Evolutionary conservation across 2,113 vertebrate genomes (phyloP).

Genomic region (Condylura cristata): DNA sequence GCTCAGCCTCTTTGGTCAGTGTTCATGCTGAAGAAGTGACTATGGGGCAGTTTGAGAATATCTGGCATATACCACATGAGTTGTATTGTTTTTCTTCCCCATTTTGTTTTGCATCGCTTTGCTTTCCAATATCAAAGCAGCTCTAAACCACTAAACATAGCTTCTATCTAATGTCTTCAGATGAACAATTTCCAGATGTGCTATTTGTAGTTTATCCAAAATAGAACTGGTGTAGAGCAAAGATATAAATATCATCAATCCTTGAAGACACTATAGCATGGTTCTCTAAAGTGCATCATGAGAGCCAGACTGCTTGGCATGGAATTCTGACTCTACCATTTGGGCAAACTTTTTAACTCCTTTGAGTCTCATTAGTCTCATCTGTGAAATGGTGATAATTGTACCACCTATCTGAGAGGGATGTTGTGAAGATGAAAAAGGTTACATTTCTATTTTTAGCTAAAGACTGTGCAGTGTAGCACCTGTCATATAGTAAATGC

Average conservation of each 20-base stretch:
- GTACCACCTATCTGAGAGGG: not conserved
- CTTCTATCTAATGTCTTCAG: slow-evolving; percentile 34
- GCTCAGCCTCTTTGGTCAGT: not conserved
- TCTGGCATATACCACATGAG: not conserved
- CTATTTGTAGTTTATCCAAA: slow-evolving; percentile 34
- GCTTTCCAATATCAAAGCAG: slow-evolving; percentile 64
- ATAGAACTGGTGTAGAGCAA: slow-evolving; percentile 22
- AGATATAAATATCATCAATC: not conserved
- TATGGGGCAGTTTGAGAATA: not conserved
- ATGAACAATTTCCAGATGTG: slow-evolving; percentile 51
- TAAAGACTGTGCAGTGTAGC: not conserved
- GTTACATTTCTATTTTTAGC: not conserved
- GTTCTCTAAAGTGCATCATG: not conserved
- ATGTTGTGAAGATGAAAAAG: not conserved
- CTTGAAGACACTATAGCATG: not conserved
- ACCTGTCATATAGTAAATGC: not conserved
- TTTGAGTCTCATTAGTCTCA: not conserved
- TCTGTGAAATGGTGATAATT: not conserved
- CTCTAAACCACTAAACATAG: slow-evolving; percentile 38
- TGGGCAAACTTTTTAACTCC: not conserved
- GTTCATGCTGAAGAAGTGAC: not conserved
- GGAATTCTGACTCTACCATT: not conserved
- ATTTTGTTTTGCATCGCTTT: slow-evolving; percentile 56
- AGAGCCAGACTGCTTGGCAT: not conserved
- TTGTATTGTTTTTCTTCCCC: not conserved